phyloP scores from a whole-genome alignment of 2,113 vertebrate genomes.

The Anguilla rostrata region DNA sequence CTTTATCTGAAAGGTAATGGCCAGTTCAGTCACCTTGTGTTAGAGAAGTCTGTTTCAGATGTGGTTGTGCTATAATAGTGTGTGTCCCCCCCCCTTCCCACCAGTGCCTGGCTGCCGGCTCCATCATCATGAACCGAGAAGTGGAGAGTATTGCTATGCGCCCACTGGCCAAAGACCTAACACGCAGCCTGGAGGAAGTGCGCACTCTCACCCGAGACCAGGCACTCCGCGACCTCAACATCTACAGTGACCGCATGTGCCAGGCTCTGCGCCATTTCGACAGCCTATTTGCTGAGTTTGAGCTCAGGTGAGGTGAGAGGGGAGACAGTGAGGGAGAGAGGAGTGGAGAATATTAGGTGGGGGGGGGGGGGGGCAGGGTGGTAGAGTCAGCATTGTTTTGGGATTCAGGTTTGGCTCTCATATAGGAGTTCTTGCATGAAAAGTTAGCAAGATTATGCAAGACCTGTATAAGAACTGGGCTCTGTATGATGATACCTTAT shows the following conservation, averaged over 20 bases:
- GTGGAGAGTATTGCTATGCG: slow-evolving; percentile 98
- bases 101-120: slow-evolving; percentile 94
- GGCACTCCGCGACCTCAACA: slow-evolving; percentile 88
- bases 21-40: no score
- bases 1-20: no score
- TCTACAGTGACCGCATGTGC: slow-evolving; percentile 91
- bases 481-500: no score
- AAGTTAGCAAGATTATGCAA: no score
- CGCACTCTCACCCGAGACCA: slow-evolving; percentile 91
- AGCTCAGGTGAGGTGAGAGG: slow-evolving; percentile 82
- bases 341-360: not conserved
- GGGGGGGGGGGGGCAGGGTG: no score
- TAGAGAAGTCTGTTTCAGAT: not conserved
- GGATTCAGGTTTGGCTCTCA: no score
- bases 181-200: slow-evolving; percentile 90
- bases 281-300: slow-evolving; percentile 94
- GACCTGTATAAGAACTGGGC: no score
- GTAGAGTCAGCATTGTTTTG: no score
- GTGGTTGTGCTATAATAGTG: not conserved
- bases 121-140: slow-evolving; percentile 98
- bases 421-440: no score
- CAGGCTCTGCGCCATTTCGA: slow-evolving; percentile 91
- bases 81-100: slow-evolving; percentile 28
- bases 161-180: slow-evolving; percentile 91
- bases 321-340: not conserved